A percentile compares a stretch with the other conserved stretches of the same genome.
phyloP scores from a whole-genome alignment of 2,113 vertebrate species.

The Apteryx owenii region DNA sequence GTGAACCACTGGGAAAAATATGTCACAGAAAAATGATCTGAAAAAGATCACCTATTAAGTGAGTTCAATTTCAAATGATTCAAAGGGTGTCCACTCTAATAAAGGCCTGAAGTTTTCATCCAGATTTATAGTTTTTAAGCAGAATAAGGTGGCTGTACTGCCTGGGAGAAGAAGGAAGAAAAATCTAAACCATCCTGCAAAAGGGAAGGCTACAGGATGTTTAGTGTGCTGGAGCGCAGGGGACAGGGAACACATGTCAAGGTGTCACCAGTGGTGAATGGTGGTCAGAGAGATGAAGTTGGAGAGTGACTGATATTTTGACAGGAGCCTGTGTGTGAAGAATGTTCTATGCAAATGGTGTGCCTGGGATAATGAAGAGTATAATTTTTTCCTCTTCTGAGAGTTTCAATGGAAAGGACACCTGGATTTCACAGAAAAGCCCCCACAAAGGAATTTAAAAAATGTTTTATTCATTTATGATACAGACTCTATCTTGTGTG shows the following conservation, averaged over 20 bases:
- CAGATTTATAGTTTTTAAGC: neutral
- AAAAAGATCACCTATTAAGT: neutral
- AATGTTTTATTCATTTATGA: slow-evolving; percentile 58
- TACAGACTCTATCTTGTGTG: slow-evolving; percentile 9
- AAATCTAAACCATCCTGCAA: neutral
- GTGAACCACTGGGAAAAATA: neutral
- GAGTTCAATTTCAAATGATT: neutral
- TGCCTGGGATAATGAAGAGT: slow-evolving; percentile 44
- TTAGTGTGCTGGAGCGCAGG: neutral
- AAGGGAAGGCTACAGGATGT: neutral
- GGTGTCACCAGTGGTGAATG: neutral
- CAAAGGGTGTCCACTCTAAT: neutral
- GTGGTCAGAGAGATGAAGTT: neutral
- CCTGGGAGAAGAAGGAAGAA: neutral
- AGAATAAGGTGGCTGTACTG: neutral
- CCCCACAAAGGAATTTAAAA: slow-evolving; percentile 49
- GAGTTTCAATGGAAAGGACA: slow-evolving; percentile 51
- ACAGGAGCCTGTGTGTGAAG: neutral
- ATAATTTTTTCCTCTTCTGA: slow-evolving; percentile 56
- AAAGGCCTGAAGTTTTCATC: neutral
- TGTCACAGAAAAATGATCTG: neutral
- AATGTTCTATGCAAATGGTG: slow-evolving; percentile 50
- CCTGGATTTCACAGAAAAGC: slow-evolving; percentile 56
- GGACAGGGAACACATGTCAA: accelerated
- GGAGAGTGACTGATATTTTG: neutral